These are phyloP conservation scores for Campoletis sonorensis DNA, from an alignment of 1,140 invertebrate species.

Conservation along the genomic window DNA sequence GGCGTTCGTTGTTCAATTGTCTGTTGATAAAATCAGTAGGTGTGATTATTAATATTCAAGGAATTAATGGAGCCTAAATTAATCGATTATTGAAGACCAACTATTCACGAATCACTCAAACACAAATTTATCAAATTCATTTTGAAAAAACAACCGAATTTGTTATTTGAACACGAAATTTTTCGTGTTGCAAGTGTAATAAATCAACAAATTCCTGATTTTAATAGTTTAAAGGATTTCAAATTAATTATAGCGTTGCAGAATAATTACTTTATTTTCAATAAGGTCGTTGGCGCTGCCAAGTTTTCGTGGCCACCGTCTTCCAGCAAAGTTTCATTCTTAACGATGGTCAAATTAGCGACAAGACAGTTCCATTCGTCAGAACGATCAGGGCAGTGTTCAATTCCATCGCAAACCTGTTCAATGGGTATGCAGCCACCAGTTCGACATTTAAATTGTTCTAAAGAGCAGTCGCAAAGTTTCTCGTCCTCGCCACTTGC, in stretches of 20 bases:
- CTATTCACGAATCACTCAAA: too few relatives aligned
- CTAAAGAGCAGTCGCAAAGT: conserved; percentile 77
- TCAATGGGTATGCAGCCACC: conserved; percentile 79
- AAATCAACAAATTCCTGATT: neutral
- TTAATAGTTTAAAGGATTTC: too few relatives aligned
- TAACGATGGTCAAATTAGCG: conserved; percentile 57
- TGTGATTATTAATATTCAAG: too few relatives aligned
- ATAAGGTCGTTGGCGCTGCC: conserved; percentile 47
- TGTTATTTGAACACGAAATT: neutral
- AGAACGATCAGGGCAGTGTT: conserved; percentile 80
- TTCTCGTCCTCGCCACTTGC: conserved; percentile 82
- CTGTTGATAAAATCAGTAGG: conserved; percentile 47
- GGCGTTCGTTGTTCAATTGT: conserved; percentile 70
- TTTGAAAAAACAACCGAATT: too few relatives aligned
- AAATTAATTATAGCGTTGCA: neutral
- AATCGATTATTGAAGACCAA: too few relatives aligned
- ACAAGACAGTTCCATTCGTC: conserved; percentile 81
- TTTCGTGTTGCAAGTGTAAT: too few relatives aligned
- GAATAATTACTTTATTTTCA: conserved; percentile 67
- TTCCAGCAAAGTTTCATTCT: conserved; percentile 45
- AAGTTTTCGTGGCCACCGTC: conserved; percentile 14
- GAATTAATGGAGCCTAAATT: too few relatives aligned
- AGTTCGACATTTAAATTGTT: conserved; percentile 79
- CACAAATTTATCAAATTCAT: too few relatives aligned
- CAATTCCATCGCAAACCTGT: conserved; percentile 79